phyloP scores from a whole-genome alignment of 2,113 vertebrate genomes.

The Eudyptes chrysolophus region DNA sequence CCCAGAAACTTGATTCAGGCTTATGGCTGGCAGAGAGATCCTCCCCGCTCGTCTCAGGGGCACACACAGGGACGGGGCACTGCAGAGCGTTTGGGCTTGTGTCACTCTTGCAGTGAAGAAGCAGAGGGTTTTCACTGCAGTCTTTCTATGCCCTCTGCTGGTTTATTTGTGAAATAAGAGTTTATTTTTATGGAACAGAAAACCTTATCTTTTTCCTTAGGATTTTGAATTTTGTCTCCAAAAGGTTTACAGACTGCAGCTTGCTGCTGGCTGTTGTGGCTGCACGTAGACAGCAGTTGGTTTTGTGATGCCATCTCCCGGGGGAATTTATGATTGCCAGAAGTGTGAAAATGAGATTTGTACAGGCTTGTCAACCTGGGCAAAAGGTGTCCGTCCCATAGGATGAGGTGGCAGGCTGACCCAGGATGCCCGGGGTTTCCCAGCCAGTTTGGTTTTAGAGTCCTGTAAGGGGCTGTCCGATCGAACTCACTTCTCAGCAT shows the following conservation, averaged over 20 bases:
- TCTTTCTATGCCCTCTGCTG: slow-evolving; percentile 68
- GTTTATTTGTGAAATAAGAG: not conserved
- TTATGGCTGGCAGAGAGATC: not conserved
- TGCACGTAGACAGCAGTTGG: rapidly evolving
- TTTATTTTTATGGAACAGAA: not conserved
- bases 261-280: not conserved
- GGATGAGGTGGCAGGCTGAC: not conserved
- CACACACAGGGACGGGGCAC: rapidly evolving
- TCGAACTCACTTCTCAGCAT: not conserved
- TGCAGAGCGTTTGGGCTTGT: rapidly evolving
- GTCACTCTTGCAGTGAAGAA: not conserved
- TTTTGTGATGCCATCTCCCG: not conserved
- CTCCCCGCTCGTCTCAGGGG: not conserved
- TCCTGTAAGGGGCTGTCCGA: not conserved
- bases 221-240: not conserved
- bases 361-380: not conserved
- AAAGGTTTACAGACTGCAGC: not conserved
- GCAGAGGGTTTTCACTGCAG: not conserved
- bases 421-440: not conserved
- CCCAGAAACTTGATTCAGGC: not conserved
- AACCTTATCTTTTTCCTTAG: not conserved
- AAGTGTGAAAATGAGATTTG: not conserved
- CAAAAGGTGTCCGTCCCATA: not conserved
- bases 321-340: not conserved
- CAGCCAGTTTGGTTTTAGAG: not conserved